A percentile compares a stretch with the other conserved stretches of the same genome.
phyloP scores from a whole-genome alignment of 2,797 vertebrate species.

The Argentina silus region DNA sequence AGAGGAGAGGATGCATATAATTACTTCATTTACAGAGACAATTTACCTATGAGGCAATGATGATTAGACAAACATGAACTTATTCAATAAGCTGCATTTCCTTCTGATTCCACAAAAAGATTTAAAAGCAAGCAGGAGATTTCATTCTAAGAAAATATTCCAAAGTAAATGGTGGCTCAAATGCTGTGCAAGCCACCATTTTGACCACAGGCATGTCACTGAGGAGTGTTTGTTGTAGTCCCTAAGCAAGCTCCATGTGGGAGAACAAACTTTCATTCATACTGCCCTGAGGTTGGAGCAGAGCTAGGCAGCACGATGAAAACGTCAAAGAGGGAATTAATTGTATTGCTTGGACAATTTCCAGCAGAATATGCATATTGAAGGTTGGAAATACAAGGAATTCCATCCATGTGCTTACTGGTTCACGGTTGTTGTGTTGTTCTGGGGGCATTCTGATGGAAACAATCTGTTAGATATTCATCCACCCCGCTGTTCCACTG shows the following conservation, averaged over 20 bases:
- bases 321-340: neutral
- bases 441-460: neutral
- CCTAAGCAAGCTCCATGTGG: slow-evolving; percentile 57
- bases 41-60: neutral
- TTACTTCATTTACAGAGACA: neutral
- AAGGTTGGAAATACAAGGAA: no score
- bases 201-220: slow-evolving; percentile 61
- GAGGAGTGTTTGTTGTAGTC: slow-evolving; percentile 35
- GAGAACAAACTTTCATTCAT: slow-evolving; percentile 16
- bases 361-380: no score
- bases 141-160: slow-evolving; percentile 21
- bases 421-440: neutral
- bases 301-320: neutral
- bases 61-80: neutral
- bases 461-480: neutral
- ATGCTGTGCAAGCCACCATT: slow-evolving; percentile 35
- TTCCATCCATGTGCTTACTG: neutral
- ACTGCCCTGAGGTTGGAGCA: neutral
- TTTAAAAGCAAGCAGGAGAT: slow-evolving; percentile 16
- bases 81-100: slow-evolving; percentile 11
- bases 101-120: neutral
- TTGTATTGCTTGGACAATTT: slow-evolving; percentile 2
- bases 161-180: slow-evolving; percentile 37
- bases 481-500: neutral
- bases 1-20: neutral